Percentiles rank a stretch among this genome's conserved stretches.
Evolutionary conservation across 2,888 invertebrate species (phyloP).

Genomic region (Urechis unicinctus): DNA sequence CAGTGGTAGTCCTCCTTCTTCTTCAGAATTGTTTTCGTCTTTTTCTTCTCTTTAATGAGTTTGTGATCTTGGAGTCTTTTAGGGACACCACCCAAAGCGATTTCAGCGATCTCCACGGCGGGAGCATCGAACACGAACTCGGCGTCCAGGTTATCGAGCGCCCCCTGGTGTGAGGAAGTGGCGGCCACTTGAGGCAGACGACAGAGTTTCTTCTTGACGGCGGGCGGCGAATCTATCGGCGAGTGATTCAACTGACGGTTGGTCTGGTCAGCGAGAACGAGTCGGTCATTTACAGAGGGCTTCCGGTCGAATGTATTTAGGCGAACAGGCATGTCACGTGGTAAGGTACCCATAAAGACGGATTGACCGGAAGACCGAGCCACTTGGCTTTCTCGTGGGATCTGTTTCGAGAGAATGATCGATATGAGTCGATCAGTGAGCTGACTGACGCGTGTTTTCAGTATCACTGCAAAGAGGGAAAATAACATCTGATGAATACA

Average conservation of each 20-base stretch:
- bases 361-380: too few relatives aligned
- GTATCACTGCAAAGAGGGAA: too few relatives aligned
- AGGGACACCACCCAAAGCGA: background rate
- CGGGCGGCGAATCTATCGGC: conserved; percentile 4
- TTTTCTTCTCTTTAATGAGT: background rate
- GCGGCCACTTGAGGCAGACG: background rate
- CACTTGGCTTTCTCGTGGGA: too few relatives aligned
- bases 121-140: background rate
- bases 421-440: too few relatives aligned
- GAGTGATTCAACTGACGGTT: background rate
- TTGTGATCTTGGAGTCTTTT: background rate
- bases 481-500: too few relatives aligned
- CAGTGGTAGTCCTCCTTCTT: background rate
- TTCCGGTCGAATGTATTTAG: too few relatives aligned
- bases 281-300: too few relatives aligned
- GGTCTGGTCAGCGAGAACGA: background rate
- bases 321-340: too few relatives aligned
- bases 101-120: background rate
- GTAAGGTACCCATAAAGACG: too few relatives aligned
- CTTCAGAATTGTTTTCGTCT: background rate
- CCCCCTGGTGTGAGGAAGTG: background rate
- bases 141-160: background rate
- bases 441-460: too few relatives aligned
- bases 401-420: too few relatives aligned
- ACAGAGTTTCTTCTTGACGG: conserved; percentile 7